A percentile compares a stretch with the other conserved stretches of the same genome.
Conservation (phyloP, 2,888 invertebrate species). For the Sycophila texana region DNA sequence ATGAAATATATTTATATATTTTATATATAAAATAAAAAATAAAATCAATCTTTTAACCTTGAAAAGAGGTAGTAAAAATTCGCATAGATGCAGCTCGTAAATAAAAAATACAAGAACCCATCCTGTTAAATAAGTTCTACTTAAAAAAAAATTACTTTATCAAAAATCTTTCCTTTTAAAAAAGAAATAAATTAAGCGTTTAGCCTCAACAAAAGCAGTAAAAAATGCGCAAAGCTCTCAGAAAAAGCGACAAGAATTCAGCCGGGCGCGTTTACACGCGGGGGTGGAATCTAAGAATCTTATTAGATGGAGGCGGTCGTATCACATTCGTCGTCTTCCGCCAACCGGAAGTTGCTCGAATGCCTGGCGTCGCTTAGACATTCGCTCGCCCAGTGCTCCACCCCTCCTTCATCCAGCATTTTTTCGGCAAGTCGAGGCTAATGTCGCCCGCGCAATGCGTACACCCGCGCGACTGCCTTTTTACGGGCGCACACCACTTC, state of each 20-base stretch:
- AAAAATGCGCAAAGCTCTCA: slow-evolving; percentile 12
- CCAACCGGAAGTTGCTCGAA: neutral
- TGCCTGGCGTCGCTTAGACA: slow-evolving; percentile 7
- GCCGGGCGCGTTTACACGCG: neutral
- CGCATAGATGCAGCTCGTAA: too few species aligned
- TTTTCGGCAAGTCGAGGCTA: slow-evolving; percentile 33
- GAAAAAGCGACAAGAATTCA: slow-evolving; percentile 14
- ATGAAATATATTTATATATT: too few species aligned
- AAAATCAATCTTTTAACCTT: too few species aligned
- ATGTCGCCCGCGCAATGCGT: neutral
- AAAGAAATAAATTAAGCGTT: too few species aligned
- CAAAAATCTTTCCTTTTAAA: too few species aligned
- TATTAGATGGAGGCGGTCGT: slow-evolving; percentile 18
- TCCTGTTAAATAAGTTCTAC: too few species aligned
- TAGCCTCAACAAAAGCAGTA: too few species aligned
- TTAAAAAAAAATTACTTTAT: too few species aligned
- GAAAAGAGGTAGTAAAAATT: too few species aligned
- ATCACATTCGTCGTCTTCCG: too few species aligned
- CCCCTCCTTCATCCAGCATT: neutral
- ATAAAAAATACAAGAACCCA: too few species aligned
- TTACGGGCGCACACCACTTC: slow-evolving; percentile 1
- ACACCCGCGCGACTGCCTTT: slow-evolving; percentile 4
- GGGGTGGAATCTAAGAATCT: slow-evolving; percentile 16
- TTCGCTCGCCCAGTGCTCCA: neutral
- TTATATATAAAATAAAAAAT: too few species aligned